phyloP scores from a whole-genome alignment of 1,140 invertebrate species.

The Trichogramma pretiosum region DNA sequence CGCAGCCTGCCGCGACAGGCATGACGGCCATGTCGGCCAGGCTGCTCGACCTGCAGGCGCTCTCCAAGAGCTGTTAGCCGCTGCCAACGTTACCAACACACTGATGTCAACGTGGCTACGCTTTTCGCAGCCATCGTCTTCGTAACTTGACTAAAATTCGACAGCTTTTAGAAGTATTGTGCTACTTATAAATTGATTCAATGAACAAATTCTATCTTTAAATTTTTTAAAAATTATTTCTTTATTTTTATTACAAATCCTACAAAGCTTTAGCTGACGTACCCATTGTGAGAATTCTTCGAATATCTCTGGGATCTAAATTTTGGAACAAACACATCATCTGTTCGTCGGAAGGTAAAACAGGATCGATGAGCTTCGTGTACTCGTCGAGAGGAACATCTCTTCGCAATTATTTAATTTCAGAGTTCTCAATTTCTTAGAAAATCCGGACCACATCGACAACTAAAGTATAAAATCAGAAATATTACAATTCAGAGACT shows the following conservation, averaged over 20 bases:
- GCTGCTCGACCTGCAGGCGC: no score
- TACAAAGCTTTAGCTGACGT: not conserved
- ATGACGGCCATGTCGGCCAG: no score
- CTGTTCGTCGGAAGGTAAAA: slow-evolving; percentile 2
- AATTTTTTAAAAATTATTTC: not conserved
- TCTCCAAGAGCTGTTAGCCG: no score
- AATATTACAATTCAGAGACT: not conserved
- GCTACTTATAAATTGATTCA: no score
- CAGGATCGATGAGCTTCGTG: not conserved
- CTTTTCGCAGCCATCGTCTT: no score
- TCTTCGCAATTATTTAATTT: not conserved
- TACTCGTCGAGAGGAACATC: slow-evolving; percentile 1
- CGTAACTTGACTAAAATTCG: no score
- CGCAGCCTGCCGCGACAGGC: no score
- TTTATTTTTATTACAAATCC: not conserved
- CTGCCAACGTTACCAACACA: no score
- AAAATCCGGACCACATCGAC: not conserved
- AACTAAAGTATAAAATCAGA: not conserved
- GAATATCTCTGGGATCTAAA: not conserved
- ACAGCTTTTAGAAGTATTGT: no score
- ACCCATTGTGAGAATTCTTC: not conserved
- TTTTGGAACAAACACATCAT: slow-evolving; percentile 7
- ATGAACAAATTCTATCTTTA: no score
- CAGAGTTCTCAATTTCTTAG: not conserved
- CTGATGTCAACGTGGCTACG: no score